These are phyloP conservation scores for Drosophila neocordata DNA, from an alignment of 1,140 invertebrate genomes.

Conservation along the genomic window DNA sequence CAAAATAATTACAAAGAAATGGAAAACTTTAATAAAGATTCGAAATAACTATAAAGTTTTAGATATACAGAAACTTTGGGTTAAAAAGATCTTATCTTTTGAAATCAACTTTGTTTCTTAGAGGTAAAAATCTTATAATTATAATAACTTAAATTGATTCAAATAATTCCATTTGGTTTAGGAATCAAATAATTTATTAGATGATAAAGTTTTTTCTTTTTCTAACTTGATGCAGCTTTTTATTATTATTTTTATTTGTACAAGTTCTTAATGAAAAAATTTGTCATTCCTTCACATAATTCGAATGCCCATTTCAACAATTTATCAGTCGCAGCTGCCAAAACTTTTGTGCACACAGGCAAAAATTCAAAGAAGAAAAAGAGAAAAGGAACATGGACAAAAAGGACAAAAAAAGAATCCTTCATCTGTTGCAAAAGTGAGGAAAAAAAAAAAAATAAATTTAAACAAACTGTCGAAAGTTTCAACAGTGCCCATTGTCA, in stretches of 20 bases:
- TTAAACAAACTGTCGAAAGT: conserved; percentile 14
- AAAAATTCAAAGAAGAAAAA: conserved; percentile 7
- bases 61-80: no score
- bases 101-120: no score
- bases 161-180: no score
- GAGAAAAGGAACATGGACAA: background rate
- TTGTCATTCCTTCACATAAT: conserved; percentile 43
- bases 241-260: conserved; percentile 5
- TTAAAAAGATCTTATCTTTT: no score
- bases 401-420: conserved; percentile 3
- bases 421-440: background rate
- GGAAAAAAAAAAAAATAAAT: background rate
- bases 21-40: no score
- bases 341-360: conserved; percentile 40
- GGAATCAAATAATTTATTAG: no score
- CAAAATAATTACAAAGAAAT: no score
- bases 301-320: conserved; percentile 39
- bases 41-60: no score
- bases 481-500: conserved; percentile 14
- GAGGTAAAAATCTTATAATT: no score
- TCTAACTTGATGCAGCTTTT: background rate
- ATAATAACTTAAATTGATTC: no score
- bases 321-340: conserved; percentile 17
- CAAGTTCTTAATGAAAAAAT: conserved; percentile 51
- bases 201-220: no score